Conservation (phyloP, 2,113 vertebrate species). For the Macrotis lagotis region DNA sequence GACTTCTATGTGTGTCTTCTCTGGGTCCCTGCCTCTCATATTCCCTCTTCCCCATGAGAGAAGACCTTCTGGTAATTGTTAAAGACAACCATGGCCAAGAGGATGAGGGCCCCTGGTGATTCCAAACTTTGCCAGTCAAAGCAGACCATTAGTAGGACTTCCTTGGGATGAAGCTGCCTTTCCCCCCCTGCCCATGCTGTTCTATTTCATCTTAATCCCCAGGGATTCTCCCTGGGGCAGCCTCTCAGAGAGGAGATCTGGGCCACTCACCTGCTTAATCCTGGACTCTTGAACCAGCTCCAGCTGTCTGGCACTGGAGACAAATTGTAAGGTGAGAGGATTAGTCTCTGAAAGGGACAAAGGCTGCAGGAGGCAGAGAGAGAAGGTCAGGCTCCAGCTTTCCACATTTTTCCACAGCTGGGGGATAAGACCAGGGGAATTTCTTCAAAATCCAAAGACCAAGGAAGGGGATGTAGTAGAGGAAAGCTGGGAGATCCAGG, state of each 20-base stretch:
- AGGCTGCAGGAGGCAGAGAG: background rate
- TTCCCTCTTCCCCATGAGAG: background rate
- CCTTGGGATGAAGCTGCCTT: background rate
- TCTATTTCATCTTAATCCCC: background rate
- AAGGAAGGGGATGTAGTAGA: background rate
- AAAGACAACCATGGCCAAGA: background rate
- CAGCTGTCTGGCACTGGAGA: background rate
- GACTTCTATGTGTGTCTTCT: background rate
- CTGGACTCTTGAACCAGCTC: background rate
- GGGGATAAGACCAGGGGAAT: background rate
- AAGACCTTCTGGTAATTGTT: background rate
- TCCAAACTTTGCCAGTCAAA: background rate
- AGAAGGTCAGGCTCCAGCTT: background rate
- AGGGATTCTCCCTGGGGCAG: background rate
- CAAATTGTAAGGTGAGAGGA: background rate
- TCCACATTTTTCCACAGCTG: background rate
- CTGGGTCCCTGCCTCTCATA: background rate
- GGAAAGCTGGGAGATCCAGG: background rate
- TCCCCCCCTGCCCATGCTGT: background rate
- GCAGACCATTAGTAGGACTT: background rate
- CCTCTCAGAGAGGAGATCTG: background rate
- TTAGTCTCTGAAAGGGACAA: background rate
- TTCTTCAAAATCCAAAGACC: background rate
- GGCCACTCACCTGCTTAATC: background rate
- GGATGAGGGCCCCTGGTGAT: background rate